Evolutionary conservation across 1,140 invertebrate genomes (phyloP), one percentile per base, ranked within the genome.

Genomic region (Chrysomallon squamiferum): DNA sequence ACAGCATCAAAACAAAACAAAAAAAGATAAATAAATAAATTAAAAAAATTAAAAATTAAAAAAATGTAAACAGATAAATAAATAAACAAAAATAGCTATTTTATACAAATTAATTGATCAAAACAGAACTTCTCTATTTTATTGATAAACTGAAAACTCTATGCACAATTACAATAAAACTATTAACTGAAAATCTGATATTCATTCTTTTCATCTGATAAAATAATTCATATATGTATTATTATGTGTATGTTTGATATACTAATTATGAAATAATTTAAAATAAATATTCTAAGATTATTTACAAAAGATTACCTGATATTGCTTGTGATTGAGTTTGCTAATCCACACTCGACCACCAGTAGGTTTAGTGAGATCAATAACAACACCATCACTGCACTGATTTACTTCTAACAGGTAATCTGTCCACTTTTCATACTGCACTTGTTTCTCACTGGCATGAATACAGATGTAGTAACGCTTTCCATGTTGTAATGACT

Each of bases 321-420:
- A 73, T 33, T 47, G 13, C 3, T 57, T 25, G 13, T 62, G 29
- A 15, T 3, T 54, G 0, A 68, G 43, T n/a, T 59, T 52, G 9
- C 68, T 72, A 30, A 77, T 47, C 63, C 68, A 71, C 1, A 79
- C 73, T 20, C 59, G 29, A 6, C 66, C 73, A 22, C 63, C 33
- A 4, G 18, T 25, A 6, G 77, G 77, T 32, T 67, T 60, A 9
- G 75, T 75, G 30, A 71, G 20, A 54, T 79, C 76, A 20, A 78
- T 62, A 27, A 71, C 71, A 9, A 78, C 50, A 27, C 76, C 76
- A 59, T 78, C 74, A 63, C 71, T 72, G 49, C 77, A 79, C 2
- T 33, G 64, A 29, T 49, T 68, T 1, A 75, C 45, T 38, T 70
- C 68, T 29, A 15, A n/a, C 2, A 77, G 50, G 4, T 56, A 18